Conservation (phyloP, 2,888 invertebrate genomes). For the Microctonus brassicae region DNA sequence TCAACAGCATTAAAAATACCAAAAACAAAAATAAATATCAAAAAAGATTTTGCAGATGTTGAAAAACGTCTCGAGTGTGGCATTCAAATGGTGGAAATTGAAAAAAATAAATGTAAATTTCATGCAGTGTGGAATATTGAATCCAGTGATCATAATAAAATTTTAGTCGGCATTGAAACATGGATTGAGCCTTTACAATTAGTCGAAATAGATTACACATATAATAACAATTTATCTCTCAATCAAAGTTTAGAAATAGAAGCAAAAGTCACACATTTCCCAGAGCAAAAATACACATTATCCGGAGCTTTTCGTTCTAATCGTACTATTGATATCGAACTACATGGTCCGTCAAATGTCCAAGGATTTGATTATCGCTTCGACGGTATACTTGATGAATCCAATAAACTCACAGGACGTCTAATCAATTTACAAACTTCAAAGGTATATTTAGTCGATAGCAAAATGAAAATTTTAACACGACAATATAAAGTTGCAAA, state of each 20-base stretch:
- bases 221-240: constrained; percentile 50
- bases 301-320: constrained; percentile 45
- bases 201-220: constrained; percentile 56
- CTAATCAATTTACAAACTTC: constrained; percentile 47
- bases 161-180: constrained; percentile 60
- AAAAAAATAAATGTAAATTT: constrained; percentile 54
- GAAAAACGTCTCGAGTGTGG: constrained; percentile 78
- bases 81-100: constrained; percentile 72
- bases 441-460: constrained; percentile 39
- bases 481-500: constrained; percentile 21
- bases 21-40: constrained; percentile 76
- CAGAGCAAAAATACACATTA: constrained; percentile 51
- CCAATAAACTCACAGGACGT: constrained; percentile 53
- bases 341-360: constrained; percentile 53
- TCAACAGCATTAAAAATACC: constrained; percentile 78
- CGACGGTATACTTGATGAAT: constrained; percentile 49
- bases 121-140: constrained; percentile 63
- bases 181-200: constrained; percentile 65
- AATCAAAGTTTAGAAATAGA: constrained; percentile 51
- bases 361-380: constrained; percentile 44
- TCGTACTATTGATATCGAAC: constrained; percentile 45
- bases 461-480: constrained; percentile 33
- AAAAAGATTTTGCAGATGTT: constrained; percentile 77
- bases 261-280: constrained; percentile 49
- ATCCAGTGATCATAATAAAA: constrained; percentile 55